These are phyloP conservation scores for Saxidomus purpurata DNA, from an alignment of 1,140 invertebrate species.

Conservation along the genomic window DNA sequence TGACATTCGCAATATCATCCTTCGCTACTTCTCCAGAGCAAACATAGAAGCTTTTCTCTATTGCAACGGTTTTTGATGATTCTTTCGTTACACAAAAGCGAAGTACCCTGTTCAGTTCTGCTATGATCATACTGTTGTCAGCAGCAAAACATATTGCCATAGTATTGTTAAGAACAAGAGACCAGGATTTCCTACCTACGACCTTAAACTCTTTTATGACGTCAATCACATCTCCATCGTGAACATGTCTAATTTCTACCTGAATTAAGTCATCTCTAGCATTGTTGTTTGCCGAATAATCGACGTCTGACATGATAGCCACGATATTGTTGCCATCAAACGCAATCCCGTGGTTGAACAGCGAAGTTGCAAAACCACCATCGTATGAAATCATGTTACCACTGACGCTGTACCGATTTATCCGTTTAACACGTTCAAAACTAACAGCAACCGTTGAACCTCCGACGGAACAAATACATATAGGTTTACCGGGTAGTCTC, in stretches of 20 bases:
- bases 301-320: background rate
- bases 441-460: background rate
- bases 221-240: background rate
- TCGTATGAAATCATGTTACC: background rate
- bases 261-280: slow-evolving; percentile 2
- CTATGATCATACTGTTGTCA: background rate
- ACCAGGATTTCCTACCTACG: background rate
- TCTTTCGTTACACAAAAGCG: too few species aligned
- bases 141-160: background rate
- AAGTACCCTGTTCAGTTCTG: background rate
- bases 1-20: background rate
- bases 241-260: background rate
- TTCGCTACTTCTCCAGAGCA: background rate
- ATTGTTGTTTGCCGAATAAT: background rate
- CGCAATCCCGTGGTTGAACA: slow-evolving; percentile 4
- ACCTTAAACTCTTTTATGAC: background rate
- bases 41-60: background rate
- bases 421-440: background rate
- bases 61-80: background rate
- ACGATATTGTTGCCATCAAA: background rate
- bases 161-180: background rate
- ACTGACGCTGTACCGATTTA: background rate
- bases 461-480: background rate
- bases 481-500: background rate
- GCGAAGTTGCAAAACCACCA: background rate